These are phyloP conservation scores for Meloidogyne chitwoodi DNA, from an alignment of 1,140 invertebrate species.

Conservation along the genomic window DNA sequence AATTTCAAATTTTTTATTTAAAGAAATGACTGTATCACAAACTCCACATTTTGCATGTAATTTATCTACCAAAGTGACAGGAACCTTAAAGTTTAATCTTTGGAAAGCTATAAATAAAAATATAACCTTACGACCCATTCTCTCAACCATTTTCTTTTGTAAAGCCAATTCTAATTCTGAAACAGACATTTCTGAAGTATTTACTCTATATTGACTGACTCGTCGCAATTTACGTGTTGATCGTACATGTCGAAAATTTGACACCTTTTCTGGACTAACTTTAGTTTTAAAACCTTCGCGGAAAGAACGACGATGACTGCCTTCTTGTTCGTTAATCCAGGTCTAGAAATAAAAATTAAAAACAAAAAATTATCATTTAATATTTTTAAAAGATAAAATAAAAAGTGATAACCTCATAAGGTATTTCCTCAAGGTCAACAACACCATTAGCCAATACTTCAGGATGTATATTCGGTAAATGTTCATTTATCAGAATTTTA, in stretches of 20 bases:
- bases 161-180: conserved; percentile 48
- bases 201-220: conserved; percentile 55
- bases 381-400: too few species aligned
- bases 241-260: conserved; percentile 32
- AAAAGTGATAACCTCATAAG: conserved; percentile 50
- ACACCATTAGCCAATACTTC: conserved; percentile 47
- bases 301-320: background rate
- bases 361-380: conserved; percentile 29
- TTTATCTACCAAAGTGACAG: conserved; percentile 57
- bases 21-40: conserved; percentile 51
- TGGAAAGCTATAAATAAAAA: background rate
- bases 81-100: conserved; percentile 37
- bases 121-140: conserved; percentile 50
- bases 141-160: conserved; percentile 58
- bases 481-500: conserved; percentile 49
- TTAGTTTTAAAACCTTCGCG: background rate
- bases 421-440: conserved; percentile 53
- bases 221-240: conserved; percentile 37
- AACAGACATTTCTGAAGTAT: conserved; percentile 51
- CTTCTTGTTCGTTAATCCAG: conserved; percentile 38
- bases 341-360: conserved; percentile 22
- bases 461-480: conserved; percentile 52
- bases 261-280: background rate
- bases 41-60: conserved; percentile 56
- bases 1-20: conserved; percentile 60